These are phyloP conservation scores for Chanos chanos DNA, from an alignment of 2,797 vertebrate genomes.

Conservation along the genomic window DNA sequence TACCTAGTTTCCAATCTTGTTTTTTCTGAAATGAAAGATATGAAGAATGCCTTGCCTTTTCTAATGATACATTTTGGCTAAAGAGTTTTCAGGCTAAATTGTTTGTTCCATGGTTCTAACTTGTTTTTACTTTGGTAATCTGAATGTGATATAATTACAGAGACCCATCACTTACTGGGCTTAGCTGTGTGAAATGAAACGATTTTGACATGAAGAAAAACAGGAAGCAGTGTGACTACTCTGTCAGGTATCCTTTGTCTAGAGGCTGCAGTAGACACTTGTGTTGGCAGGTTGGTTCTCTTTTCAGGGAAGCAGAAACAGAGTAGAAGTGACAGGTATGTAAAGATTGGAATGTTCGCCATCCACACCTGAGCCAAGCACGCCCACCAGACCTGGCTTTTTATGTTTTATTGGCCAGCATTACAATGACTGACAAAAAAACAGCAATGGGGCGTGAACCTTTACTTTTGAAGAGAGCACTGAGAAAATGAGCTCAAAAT, in stretches of 20 bases:
- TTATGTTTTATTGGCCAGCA: conserved; percentile 63
- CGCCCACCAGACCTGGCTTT: conserved; percentile 53
- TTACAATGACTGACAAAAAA: conserved; percentile 56
- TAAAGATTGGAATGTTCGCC: conserved; percentile 68
- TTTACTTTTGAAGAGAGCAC: conserved; percentile 55
- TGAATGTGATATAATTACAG: no score
- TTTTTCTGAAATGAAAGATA: no score
- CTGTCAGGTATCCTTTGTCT: no score
- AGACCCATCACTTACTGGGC: no score
- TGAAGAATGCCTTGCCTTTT: no score
- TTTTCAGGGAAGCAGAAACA: conserved; percentile 60
- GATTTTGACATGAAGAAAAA: conserved; percentile 26
- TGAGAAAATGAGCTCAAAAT: conserved; percentile 50
- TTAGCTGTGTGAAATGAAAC: conserved; percentile 11
- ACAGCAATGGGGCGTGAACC: conserved; percentile 55
- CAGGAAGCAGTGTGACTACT: conserved; percentile 22
- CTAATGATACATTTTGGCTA: no score
- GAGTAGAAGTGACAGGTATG: conserved; percentile 68
- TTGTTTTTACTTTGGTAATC: no score
- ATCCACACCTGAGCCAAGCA: conserved; percentile 68
- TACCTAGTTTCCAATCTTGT: no score
- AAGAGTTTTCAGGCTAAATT: no score
- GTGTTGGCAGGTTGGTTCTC: conserved; percentile 21
- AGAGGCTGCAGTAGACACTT: not conserved
- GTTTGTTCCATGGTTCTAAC: no score